Evolutionary conservation across 2,888 invertebrate species (phyloP).

Genomic region (Chirona hameri): DNA sequence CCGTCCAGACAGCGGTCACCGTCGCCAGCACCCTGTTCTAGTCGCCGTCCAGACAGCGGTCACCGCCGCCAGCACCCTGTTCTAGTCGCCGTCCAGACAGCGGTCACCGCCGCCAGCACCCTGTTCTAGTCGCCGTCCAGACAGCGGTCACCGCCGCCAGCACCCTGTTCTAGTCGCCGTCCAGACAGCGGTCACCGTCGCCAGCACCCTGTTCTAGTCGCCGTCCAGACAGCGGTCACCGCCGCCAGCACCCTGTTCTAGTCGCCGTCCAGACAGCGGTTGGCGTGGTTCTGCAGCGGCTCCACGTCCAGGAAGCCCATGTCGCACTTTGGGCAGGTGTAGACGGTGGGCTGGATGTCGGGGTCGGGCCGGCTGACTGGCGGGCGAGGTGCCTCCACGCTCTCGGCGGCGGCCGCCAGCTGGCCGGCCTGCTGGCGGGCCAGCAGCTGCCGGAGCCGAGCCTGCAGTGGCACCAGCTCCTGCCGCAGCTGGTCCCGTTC

Average conservation of each 20-base stretch:
- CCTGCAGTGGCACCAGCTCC: not conserved
- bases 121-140: too few relatives aligned
- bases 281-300: constrained; percentile 5
- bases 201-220: too few relatives aligned
- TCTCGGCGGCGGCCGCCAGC: not conserved
- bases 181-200: too few relatives aligned
- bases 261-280: constrained; percentile 50
- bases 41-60: too few relatives aligned
- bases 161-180: too few relatives aligned
- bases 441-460: not conserved
- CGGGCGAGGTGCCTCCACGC: not conserved
- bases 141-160: too few relatives aligned
- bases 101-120: too few relatives aligned
- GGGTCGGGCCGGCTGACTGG: not conserved
- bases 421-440: not conserved
- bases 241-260: constrained; percentile 50
- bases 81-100: too few relatives aligned
- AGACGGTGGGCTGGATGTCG: not conserved
- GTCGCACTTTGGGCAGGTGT: constrained; percentile 12
- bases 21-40: too few relatives aligned
- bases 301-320: constrained; percentile 3
- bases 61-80: too few relatives aligned
- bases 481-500: constrained; percentile 4
- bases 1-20: too few relatives aligned
- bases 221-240: too few relatives aligned